phyloP scores from a whole-genome alignment of 2,113 vertebrate species.

The Pedionomus torquatus region DNA sequence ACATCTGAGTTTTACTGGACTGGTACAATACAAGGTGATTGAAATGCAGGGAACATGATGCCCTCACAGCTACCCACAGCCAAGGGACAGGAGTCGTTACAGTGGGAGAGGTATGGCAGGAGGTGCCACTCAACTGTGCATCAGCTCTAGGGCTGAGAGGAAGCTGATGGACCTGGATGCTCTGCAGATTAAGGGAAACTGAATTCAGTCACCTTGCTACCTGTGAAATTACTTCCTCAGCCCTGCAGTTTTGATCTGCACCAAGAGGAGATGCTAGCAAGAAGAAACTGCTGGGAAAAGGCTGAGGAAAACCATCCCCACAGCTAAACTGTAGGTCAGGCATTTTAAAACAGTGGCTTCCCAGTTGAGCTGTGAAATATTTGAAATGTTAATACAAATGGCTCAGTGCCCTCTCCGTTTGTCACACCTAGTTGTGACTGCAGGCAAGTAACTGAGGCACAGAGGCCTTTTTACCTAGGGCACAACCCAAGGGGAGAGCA shows the following conservation, averaged over 20 bases:
- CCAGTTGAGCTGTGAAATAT: not conserved
- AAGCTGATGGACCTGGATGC: not conserved
- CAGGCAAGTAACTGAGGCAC: not conserved
- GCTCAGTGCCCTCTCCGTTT: not conserved
- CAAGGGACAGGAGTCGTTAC: not conserved
- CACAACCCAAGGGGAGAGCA: not conserved
- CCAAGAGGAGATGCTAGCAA: not conserved
- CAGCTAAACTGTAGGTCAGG: not conserved
- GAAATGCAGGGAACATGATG: not conserved
- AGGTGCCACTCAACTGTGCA: not conserved
- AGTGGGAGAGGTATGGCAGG: not conserved
- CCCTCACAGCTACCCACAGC: not conserved
- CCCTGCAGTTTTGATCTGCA: not conserved
- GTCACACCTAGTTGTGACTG: not conserved
- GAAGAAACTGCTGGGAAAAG: not conserved
- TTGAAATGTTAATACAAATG: not conserved
- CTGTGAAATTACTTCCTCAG: not conserved
- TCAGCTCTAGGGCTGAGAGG: not conserved
- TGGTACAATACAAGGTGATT: fast-evolving
- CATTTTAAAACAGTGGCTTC: not conserved
- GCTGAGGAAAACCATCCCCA: not conserved
- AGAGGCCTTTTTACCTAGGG: not conserved
- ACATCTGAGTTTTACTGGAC: not conserved
- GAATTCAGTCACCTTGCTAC: not conserved
- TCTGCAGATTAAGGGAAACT: not conserved